These are phyloP conservation scores for Taurulus bubalis DNA, from an alignment of 2,113 vertebrate genomes.

Conservation along the genomic window DNA sequence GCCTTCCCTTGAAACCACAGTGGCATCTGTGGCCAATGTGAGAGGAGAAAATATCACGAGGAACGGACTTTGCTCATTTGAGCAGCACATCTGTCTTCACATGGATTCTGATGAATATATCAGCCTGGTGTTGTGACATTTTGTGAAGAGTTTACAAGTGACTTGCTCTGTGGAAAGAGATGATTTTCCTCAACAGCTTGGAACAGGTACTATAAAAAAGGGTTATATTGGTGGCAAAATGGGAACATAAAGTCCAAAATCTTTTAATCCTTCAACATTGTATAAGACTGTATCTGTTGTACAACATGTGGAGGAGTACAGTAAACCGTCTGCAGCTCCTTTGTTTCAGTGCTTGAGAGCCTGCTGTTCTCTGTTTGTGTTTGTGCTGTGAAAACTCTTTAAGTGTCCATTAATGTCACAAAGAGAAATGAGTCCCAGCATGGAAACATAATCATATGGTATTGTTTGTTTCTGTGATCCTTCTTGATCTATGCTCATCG, in stretches of 20 bases:
- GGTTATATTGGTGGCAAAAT: background rate
- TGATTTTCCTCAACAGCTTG: background rate
- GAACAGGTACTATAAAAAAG: background rate
- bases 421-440: conserved; percentile 34
- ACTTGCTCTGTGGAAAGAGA: background rate
- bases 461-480: conserved; percentile 20
- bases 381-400: conserved; percentile 45
- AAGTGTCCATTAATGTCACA: conserved; percentile 45
- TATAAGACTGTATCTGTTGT: conserved; percentile 9
- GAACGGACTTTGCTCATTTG: conserved; percentile 17
- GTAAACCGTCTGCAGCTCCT: conserved; percentile 16
- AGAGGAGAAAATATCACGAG: conserved; percentile 7
- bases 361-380: conserved; percentile 53
- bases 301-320: background rate
- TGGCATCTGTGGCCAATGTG: conserved; percentile 42
- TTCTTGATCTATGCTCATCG: background rate
- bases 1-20: conserved; percentile 26
- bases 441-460: conserved; percentile 31
- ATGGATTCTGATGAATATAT: background rate
- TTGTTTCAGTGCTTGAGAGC: background rate
- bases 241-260: background rate
- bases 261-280: background rate
- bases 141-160: background rate
- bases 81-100: conserved; percentile 9
- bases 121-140: background rate